Base-by-base conservation (phyloP, 2,888 invertebrate species). In the Troides oblongomaculatus region DNA sequence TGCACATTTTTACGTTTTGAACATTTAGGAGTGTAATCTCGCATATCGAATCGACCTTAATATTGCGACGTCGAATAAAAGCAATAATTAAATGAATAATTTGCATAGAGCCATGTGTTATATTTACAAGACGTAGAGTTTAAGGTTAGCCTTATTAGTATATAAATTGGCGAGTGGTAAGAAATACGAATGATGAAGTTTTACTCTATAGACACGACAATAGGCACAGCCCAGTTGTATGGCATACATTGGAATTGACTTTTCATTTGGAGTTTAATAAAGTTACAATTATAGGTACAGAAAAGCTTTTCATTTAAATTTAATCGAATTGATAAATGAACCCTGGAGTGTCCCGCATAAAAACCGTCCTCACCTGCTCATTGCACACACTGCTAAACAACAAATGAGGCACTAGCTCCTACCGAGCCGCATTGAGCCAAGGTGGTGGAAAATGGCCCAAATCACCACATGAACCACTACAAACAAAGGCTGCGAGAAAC, bases 111-210 rank as follows among this genome's bases (percentile, higher is more conserved):
- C 77, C 83, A 83, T 82, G 82, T 81, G 82, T 72, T 70, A 72
- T 82, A 80, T 77, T 79, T 81, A 81, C 77, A 81, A 82, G 81
- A 76, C 79, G 84, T 90, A 89, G 89, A 83, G 82, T 87, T 83
- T 92, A 91, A 91, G 89, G 88, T 87, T 91, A 92, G 92, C 92
- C 92, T 92, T 92, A 92, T 82, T 92, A 92, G 92, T 79, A 69
- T 90, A 90, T 90, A 89, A 86, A 81, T 85, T 85, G 84, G 10
- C 79, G 81, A 81, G 83, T 82, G 57, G 43, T 84, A 80, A 77
- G 76, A 81, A 80, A 76, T 81, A 83, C 81, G 82, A 78, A 82
- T 83, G 87, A 88, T 88, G 81, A 87, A 84, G 78, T 87, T 89
- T 88, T 87, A 87, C 82, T 88, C 80, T 68, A 84, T 89, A 89